Evolutionary conservation across 2,888 invertebrate genomes (phyloP), one percentile per base, ranked within the genome.

Genomic region (Drosophila planitibia): DNA sequence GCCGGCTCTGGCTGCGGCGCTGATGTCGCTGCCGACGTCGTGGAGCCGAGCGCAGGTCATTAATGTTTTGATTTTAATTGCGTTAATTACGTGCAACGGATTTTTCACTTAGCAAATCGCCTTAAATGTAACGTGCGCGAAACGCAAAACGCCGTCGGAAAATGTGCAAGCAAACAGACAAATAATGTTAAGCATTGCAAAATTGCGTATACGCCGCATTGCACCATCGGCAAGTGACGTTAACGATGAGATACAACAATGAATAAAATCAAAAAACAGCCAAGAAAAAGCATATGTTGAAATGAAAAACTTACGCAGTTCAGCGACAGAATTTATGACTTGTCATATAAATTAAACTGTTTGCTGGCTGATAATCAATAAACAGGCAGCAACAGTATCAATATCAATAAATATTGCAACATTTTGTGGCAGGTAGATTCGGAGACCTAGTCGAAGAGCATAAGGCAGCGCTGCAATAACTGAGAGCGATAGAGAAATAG

Each of bases 41-140:
- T 66, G 72, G 61, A 55, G 65, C 62, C 61, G 74, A 79, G 89
- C 89, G 90, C 84, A 90, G 91, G 91, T 91, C 88, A 89, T 92
- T 92, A 92, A 92, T 92, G 93, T 92, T 92, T 92, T 92, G 93
- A 90, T 92, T 92, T 92, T 92, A 92, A 92, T 92, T 92, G 92
- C 91, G 92, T 92, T 92, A 92, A 92, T 92, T 92, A 92, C 93
- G 86, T 92, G 91, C 90, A 82, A 84, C 92, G 92, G 93, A 89
- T 91, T 91, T 91, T 89, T 84, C 91, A 88, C 81, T 91, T 81
- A 79, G 72, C 71, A 74, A 67, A 49, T 44, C 55, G 57, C 47
- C 53, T 52, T 58, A 59, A 69, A 58, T 57, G 70, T 54, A 70
- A 62, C 67, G 58, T 44, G 75, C 55, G 51, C 19, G 44, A 59